Conservation (phyloP, 2,113 vertebrate species). For the Misgurnus anguillicaudatus region DNA sequence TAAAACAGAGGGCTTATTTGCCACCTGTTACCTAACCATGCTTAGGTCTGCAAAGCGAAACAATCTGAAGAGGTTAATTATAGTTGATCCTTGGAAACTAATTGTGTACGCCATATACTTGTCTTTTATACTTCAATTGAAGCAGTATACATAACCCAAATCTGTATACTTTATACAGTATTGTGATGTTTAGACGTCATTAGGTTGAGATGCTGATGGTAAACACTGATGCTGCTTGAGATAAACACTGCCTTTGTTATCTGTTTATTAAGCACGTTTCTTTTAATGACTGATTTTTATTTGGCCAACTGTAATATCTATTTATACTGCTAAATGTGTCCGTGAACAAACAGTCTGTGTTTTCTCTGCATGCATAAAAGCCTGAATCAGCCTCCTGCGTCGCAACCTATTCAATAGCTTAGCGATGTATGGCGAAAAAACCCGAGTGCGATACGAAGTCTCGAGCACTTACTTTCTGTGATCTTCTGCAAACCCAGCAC, state of each 20-base stretch:
- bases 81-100: conserved; percentile 50
- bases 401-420: not conserved
- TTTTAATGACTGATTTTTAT: not conserved
- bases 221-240: conserved; percentile 5
- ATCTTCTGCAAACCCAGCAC: conserved; percentile 92
- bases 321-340: too few relatives aligned
- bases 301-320: not conserved
- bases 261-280: not conserved
- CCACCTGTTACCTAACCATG: conserved; percentile 66
- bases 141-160: not conserved
- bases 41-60: conserved; percentile 22
- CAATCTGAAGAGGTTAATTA: conserved; percentile 46
- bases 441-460: not conserved
- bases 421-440: not conserved
- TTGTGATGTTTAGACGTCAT: not conserved
- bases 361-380: not conserved
- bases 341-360: not conserved
- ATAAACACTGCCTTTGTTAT: not conserved
- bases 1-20: conserved; percentile 35
- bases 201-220: not conserved
- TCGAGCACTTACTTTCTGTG: conserved; percentile 84
- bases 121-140: not conserved
- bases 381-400: not conserved
- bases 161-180: not conserved
- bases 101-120: conserved; percentile 2